Evolutionary conservation across 2,888 invertebrate genomes (phyloP), one percentile per base, ranked within the genome.

Genomic region (Tachina fera): DNA sequence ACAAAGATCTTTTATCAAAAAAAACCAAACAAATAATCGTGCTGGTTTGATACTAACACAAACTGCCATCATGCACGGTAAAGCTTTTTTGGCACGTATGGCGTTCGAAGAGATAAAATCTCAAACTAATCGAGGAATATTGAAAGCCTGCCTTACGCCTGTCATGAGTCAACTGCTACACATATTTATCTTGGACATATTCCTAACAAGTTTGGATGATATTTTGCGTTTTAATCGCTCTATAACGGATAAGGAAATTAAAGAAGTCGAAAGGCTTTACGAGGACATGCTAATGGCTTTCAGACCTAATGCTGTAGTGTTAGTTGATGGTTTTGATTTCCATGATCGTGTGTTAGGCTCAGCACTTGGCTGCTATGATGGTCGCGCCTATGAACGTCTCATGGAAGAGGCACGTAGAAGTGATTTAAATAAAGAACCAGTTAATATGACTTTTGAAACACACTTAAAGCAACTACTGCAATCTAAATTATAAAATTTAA

Each of bases 251-350:
- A 75, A 67, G 3, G 89, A 92, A 65, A 63, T 92, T 41, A 83
- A 87, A 3, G 91, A 93, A 31, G 89, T 97, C 45, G 96, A 96
- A 90, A 92, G 92, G 63, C 95, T 96, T 93, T 94, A 96, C 88
- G 96, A 96, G 89, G 94, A 95, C 53, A 92, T 96, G 76, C 93
- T 98, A 74, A 92, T 93, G 0, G 93, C 94, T 14, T 93, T 99
- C 67, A 95, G 98, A 56, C 96, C 96, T n/a, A 96, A 98, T 92
- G 98, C 97, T 0, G 96, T 99, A 0, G 96, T 96, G 0, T 93
- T 99, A 13, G 98, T 98, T 0, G 98, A 99, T 93, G 95, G 97
- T 13, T 99, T 98, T 92, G 98, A 98, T 91, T 95, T 97, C 61
- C 94, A 95, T 31, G 97, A 97, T 90, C 96, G 96, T 91, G 95